Percentiles rank a stretch among this genome's conserved stretches.
phyloP scores from a whole-genome alignment of 2,888 invertebrate genomes.

The Stegana nigrithorax region DNA sequence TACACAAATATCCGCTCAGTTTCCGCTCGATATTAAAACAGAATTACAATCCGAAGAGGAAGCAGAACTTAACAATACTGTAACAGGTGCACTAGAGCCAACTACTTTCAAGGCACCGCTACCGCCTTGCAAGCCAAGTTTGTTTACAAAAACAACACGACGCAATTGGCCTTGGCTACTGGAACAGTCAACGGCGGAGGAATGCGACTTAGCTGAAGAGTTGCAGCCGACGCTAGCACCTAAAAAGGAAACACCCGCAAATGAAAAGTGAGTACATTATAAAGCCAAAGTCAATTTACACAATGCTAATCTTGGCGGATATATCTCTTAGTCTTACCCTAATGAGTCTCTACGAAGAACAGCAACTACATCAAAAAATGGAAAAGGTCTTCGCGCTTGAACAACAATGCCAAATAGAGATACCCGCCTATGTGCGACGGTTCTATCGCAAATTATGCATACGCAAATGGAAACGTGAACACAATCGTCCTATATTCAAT shows the following conservation, averaged over 20 bases:
- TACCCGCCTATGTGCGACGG: constrained; percentile 67
- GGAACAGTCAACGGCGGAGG: constrained; percentile 31
- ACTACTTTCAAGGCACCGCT: constrained; percentile 30
- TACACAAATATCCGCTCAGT: too few relatives aligned
- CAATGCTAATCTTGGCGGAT: background rate
- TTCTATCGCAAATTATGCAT: constrained; percentile 73
- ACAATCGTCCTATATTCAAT: constrained; percentile 72
- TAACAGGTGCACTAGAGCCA: background rate
- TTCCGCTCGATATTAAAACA: constrained; percentile 34
- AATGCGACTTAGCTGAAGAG: constrained; percentile 22
- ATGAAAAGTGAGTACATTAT: constrained; percentile 5
- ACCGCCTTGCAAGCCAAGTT: constrained; percentile 59
- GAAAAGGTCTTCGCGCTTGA: constrained; percentile 54
- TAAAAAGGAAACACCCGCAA: background rate
- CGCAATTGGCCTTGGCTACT: constrained; percentile 70
- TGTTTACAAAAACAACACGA: constrained; percentile 63
- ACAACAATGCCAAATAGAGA: constrained; percentile 46
- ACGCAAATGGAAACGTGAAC: constrained; percentile 72
- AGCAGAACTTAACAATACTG: constrained; percentile 11
- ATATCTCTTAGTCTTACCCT: constrained; percentile 41
- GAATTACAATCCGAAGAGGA: constrained; percentile 39
- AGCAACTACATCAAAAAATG: constrained; percentile 55
- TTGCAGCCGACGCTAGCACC: background rate
- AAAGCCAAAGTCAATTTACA: background rate
- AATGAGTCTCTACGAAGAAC: constrained; percentile 66